Conservation (phyloP, 2,888 invertebrate species). For the Eudemis profundana region DNA sequence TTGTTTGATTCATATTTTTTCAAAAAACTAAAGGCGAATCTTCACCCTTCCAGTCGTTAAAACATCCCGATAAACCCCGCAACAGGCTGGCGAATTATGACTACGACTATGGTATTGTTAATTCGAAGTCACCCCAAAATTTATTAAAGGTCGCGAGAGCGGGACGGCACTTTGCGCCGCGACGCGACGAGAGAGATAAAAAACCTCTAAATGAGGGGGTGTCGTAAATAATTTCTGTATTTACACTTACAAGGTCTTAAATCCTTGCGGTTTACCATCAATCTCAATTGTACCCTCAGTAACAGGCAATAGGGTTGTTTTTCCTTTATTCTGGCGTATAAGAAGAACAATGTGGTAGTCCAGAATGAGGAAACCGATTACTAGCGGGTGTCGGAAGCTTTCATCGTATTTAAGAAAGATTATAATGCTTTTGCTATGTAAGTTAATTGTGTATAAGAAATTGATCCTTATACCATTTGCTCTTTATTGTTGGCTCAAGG, state of each 20-base stretch:
- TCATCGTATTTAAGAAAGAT: constrained; percentile 70
- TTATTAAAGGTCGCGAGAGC: constrained; percentile 64
- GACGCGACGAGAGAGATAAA: constrained; percentile 60
- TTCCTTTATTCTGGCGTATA: constrained; percentile 49
- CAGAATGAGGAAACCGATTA: constrained; percentile 71
- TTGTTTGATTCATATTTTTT: not conserved
- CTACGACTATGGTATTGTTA: constrained; percentile 75
- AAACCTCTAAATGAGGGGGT: constrained; percentile 74
- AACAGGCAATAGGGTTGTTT: constrained; percentile 49
- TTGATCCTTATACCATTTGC: constrained; percentile 24
- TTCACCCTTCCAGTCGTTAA: constrained; percentile 54
- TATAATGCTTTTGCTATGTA: constrained; percentile 59
- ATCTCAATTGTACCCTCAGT: constrained; percentile 48
- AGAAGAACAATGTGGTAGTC: constrained; percentile 66
- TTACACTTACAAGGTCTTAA: constrained; percentile 71
- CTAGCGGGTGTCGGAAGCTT: constrained; percentile 67
- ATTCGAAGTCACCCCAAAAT: constrained; percentile 75
- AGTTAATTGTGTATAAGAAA: constrained; percentile 47
- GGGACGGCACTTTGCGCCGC: constrained; percentile 57
- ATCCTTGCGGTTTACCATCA: constrained; percentile 49
- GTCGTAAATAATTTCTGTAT: constrained; percentile 76
- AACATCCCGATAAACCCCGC: constrained; percentile 63
- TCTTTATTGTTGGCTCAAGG: no score
- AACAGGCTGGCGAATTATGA: constrained; percentile 73
- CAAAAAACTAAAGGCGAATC: not conserved